A percentile compares a stretch with the other conserved stretches of the same genome.
These are phyloP conservation scores for Altica lythri DNA, from an alignment of 2,888 invertebrate species.

Conservation along the genomic window DNA sequence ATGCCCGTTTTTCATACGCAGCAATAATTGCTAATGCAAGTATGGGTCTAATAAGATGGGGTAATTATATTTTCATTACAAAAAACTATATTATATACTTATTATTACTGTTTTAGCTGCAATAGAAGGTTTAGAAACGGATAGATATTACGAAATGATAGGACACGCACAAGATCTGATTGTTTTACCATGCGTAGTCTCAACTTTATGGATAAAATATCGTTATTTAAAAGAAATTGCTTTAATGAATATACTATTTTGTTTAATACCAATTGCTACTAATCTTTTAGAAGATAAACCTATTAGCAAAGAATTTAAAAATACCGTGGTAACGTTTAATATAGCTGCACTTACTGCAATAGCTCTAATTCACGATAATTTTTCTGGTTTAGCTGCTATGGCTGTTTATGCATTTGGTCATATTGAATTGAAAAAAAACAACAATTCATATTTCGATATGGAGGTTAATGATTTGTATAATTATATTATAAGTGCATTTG, in stretches of 20 bases:
- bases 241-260: neutral
- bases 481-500: constrained; percentile 9
- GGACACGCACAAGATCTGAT: neutral
- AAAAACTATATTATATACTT: neutral
- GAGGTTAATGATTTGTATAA: neutral
- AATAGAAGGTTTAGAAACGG: neutral
- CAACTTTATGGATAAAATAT: neutral
- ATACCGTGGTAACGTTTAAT: constrained; percentile 9
- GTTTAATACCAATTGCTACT: neutral
- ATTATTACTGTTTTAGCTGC: neutral
- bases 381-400: neutral
- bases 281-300: neutral
- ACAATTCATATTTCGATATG: neutral
- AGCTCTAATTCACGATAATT: neutral
- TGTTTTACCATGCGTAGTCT: neutral
- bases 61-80: neutral
- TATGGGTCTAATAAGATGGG: neutral
- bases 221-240: constrained; percentile 1
- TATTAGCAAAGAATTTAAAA: constrained; percentile 1
- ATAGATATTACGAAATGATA: neutral
- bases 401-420: neutral
- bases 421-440: constrained; percentile 6
- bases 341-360: neutral
- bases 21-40: constrained; percentile 1
- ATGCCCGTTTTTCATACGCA: constrained; percentile 1